Conservation (phyloP, 37 sponge, comb jelly and placozoan species). For the Agelas oroides region DNA sequence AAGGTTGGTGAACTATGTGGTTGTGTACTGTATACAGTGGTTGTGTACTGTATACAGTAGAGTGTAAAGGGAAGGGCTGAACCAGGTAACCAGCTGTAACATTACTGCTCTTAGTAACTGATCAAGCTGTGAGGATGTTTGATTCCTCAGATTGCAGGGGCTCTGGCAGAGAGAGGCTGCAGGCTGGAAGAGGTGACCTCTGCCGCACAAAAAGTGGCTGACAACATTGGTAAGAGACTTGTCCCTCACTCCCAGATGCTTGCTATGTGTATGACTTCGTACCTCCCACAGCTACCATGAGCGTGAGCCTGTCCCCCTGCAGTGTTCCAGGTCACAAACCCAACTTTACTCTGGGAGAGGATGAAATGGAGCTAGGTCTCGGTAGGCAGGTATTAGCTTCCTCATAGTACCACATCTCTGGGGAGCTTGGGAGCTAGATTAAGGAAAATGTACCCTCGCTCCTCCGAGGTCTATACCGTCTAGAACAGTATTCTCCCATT, state of each 20-base stretch:
- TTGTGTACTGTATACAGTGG: not conserved
- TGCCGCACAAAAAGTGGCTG: conserved; percentile 66
- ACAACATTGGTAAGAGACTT: conserved; percentile 57
- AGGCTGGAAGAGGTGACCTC: conserved; percentile 73
- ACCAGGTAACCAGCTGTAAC: not conserved
- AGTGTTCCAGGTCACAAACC: conserved; percentile 85
- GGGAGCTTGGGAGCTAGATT: too few species aligned
- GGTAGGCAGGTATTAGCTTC: conserved; percentile 21
- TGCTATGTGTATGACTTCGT: not conserved
- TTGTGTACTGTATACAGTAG: not conserved
- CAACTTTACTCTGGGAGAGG: conserved; percentile 76
- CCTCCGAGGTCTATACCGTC: too few species aligned
- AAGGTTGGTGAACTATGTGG: conserved; percentile 59
- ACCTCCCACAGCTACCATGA: conserved; percentile 73
- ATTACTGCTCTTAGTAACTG: too few species aligned
- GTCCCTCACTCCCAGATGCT: not conserved
- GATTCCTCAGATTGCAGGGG: conserved; percentile 82
- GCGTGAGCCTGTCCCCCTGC: conserved; percentile 94
- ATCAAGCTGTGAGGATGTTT: too few species aligned
- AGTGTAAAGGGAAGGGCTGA: too few species aligned
- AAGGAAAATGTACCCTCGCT: too few species aligned
- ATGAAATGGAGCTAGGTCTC: conserved; percentile 94
- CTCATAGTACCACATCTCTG: too few species aligned
- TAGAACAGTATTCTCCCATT: too few species aligned
- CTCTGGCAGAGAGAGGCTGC: conserved; percentile 85